Evolutionary conservation across 2,797 vertebrate genomes (phyloP), one percentile per base, ranked within the genome.

Genomic region (Australoheros facetus): DNA sequence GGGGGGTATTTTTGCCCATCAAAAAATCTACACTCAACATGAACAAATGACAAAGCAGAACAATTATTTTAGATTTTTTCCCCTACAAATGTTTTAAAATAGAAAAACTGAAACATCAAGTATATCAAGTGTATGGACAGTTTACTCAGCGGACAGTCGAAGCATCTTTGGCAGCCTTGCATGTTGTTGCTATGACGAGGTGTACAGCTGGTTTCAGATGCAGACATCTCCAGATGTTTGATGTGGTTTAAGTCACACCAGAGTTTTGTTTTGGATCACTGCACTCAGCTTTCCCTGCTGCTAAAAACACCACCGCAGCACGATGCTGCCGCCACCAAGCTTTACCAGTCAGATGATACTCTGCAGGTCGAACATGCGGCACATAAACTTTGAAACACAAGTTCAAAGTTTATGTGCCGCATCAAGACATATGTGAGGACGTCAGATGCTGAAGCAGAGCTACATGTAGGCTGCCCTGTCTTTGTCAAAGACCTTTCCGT

Each of bases 381-480:
- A n/a, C n/a, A n/a, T n/a, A n/a, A n/a, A n/a, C n/a, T n/a, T n/a
- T n/a, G n/a, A n/a, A 64, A 51, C 16, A 7, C 45, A 12, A 66
- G 62, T 19, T 66, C 23, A 28, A 66, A 28, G 23, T 45, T 28
- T 12, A 17, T 64, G 11, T 23, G 14, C 19, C 19, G 62, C 7
- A 51, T 17, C 16, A 51, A 51, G 14, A 51, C 4, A 51, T 7
- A 19, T 3, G 16, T 17, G 16, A 17, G 45, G 45, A 51, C 19
- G 23, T 48, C 16, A 1, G 2, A 23, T 17, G 21, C 60, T 45
- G 39, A 45, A 6, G 55, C 23, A 26, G 23, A 56, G 21, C 21
- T 14, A 26, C 14, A 64, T 0, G 60, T 1, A 45, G 60, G 26
- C 8, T 14, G 21, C 37, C 9, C 37, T 0, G 14, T 45, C 39